These are phyloP conservation scores for Camponotus fellah DNA, from an alignment of 2,888 invertebrate species.

Conservation along the genomic window DNA sequence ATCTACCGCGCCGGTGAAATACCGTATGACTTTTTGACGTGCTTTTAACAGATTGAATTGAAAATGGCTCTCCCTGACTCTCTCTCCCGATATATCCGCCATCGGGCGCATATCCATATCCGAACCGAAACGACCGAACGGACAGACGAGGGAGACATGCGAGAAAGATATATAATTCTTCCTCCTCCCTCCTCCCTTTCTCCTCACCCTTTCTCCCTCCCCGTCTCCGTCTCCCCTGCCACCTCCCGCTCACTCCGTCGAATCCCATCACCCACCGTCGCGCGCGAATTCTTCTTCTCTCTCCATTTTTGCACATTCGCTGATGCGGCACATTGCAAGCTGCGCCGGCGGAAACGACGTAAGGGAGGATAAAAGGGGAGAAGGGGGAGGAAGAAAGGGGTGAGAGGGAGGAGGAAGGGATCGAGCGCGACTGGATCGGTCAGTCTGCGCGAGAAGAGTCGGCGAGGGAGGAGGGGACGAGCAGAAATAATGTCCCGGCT, in stretches of 20 bases:
- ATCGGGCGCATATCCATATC: slow-evolving; percentile 79
- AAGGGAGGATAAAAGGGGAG: neutral
- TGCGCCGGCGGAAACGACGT: slow-evolving; percentile 75
- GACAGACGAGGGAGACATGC: slow-evolving; percentile 66
- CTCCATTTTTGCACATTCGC: slow-evolving; percentile 82
- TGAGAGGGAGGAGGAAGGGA: slow-evolving; percentile 49
- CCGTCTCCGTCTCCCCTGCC: slow-evolving; percentile 22
- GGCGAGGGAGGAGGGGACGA: slow-evolving; percentile 60
- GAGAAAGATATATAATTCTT: slow-evolving; percentile 48
- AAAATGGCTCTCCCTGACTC: slow-evolving; percentile 83
- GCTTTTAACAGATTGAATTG: slow-evolving; percentile 85
- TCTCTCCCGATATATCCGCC: slow-evolving; percentile 79
- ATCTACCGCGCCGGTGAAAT: slow-evolving; percentile 79
- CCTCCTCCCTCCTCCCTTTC: neutral
- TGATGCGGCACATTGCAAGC: slow-evolving; percentile 82
- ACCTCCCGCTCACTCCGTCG: slow-evolving; percentile 2
- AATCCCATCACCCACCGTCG: slow-evolving; percentile 15
- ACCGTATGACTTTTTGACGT: slow-evolving; percentile 85
- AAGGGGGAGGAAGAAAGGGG: slow-evolving; percentile 9
- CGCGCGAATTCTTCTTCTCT: slow-evolving; percentile 62
- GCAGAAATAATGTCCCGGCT: slow-evolving; percentile 82
- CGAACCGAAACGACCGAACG: slow-evolving; percentile 78
- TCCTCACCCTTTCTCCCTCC: slow-evolving; percentile 9
- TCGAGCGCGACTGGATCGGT: slow-evolving; percentile 66
- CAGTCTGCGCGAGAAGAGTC: slow-evolving; percentile 63